Evolutionary conservation across 2,797 vertebrate species (phyloP).

Genomic region (Buphagus erythrorhynchus): DNA sequence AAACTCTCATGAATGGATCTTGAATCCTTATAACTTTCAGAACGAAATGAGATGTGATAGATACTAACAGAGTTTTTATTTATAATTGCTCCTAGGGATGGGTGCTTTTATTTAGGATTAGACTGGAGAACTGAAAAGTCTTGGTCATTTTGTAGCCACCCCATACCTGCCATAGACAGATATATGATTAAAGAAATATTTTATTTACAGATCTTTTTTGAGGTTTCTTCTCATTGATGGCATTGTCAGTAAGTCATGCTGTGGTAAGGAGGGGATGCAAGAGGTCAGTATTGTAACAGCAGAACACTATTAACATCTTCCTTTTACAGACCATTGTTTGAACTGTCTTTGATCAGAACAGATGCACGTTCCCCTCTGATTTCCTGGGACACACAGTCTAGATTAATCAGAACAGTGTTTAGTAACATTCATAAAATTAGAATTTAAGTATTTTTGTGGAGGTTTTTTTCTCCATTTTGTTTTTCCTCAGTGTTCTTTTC

Average conservation of each 20-base stretch:
- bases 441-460: neutral
- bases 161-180: neutral
- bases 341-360: neutral
- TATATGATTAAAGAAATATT: neutral
- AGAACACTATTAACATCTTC: neutral
- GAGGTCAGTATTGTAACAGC: neutral
- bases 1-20: neutral
- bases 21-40: neutral
- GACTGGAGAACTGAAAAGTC: neutral
- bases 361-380: neutral
- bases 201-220: neutral
- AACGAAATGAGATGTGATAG: neutral
- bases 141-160: neutral
- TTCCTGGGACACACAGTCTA: neutral
- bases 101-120: neutral
- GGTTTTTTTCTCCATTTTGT: rapidly evolving
- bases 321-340: neutral
- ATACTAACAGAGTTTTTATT: neutral
- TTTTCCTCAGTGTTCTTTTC: neutral
- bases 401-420: neutral
- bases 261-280: neutral
- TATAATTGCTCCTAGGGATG: neutral
- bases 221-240: neutral
- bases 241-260: neutral
- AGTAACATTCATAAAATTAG: neutral